Conservation (phyloP, 2,113 vertebrate genomes). For the Lates calcarifer region DNA sequence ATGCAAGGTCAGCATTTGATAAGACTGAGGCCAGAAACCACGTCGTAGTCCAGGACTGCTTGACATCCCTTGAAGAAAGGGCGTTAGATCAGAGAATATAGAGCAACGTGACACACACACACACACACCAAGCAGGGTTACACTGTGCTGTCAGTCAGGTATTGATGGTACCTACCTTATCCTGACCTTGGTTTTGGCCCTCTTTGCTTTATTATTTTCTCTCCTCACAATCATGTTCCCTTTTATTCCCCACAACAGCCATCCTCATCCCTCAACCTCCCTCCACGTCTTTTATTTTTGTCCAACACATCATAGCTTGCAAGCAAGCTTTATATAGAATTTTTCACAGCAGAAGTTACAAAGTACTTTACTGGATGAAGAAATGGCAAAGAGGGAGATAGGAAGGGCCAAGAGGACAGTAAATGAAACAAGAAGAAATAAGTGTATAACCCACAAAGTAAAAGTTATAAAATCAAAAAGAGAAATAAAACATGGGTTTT, state of each 20-base stretch:
- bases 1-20: constrained; percentile 92
- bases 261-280: constrained; percentile 9
- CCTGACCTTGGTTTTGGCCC: constrained; percentile 11
- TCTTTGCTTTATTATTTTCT: background rate
- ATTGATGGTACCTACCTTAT: constrained; percentile 3
- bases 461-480: background rate
- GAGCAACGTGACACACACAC: constrained; percentile 3
- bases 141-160: background rate
- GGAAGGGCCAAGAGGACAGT: background rate
- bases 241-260: background rate
- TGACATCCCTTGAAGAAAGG: background rate
- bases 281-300: background rate
- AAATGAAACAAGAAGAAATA: background rate
- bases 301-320: background rate
- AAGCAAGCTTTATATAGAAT: background rate
- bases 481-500: background rate
- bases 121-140: background rate
- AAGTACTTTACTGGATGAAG: background rate
- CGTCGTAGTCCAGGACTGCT: background rate
- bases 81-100: background rate
- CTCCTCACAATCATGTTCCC: background rate
- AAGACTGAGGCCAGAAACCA: constrained; percentile 80
- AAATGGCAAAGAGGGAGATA: background rate
- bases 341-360: background rate
- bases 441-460: too few relatives aligned